Conservation (phyloP, 2,888 invertebrate genomes). For the Leptinotarsa peninsularis region DNA sequence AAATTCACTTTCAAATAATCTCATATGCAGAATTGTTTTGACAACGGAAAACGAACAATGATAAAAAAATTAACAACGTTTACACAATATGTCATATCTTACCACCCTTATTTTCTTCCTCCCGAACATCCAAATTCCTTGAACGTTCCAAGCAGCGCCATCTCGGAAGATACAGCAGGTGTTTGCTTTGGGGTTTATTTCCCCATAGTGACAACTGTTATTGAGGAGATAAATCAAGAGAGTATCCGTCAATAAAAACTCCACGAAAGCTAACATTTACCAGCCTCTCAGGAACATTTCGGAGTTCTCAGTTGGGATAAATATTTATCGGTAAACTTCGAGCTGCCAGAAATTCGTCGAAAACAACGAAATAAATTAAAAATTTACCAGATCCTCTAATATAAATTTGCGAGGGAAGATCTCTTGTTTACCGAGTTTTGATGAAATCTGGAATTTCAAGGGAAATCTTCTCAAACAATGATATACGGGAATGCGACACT, state of each 20-base stretch:
- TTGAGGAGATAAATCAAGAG: constrained; percentile 27
- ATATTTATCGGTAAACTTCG: constrained; percentile 27
- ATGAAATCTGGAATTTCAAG: not conserved
- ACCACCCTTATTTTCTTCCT: no score
- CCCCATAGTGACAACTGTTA: constrained; percentile 24
- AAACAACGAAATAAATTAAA: constrained; percentile 19
- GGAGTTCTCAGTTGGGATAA: constrained; percentile 18
- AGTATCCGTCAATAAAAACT: constrained; percentile 28
- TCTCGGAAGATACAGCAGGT: constrained; percentile 21
- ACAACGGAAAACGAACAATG: no score
- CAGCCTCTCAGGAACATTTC: not conserved
- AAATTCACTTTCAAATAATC: no score
- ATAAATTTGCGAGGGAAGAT: constrained; percentile 10
- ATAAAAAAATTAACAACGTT: no score
- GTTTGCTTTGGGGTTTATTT: constrained; percentile 22
- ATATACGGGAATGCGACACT: not conserved
- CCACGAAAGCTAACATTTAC: constrained; percentile 24
- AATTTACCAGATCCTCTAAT: constrained; percentile 6
- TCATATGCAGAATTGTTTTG: no score
- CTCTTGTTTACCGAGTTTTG: constrained; percentile 10
- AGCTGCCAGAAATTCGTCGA: constrained; percentile 17
- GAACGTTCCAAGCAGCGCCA: not conserved
- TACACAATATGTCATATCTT: no score
- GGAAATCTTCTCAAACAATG: constrained; percentile 2
- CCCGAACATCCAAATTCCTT: not conserved